These are phyloP conservation scores for Coptotermes formosanus DNA, from an alignment of 1,140 invertebrate genomes.

Conservation along the genomic window DNA sequence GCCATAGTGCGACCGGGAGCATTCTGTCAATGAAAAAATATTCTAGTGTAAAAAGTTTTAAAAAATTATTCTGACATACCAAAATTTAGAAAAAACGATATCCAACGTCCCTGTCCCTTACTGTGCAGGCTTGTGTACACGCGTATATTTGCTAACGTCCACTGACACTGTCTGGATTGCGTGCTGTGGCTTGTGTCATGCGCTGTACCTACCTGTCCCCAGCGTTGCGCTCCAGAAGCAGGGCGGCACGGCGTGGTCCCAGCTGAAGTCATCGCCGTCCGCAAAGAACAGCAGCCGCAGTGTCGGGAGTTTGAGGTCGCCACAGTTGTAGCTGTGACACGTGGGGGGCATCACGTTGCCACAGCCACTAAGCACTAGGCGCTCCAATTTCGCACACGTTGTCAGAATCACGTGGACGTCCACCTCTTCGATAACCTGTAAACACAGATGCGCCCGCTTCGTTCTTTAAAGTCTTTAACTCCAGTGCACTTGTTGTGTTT, in stretches of 20 bases:
- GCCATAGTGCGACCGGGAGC: no score
- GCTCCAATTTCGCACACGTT: conserved; percentile 38
- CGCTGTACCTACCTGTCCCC: conserved; percentile 15
- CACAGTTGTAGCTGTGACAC: conserved; percentile 34
- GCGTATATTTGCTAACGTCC: no score
- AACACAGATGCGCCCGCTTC: background rate
- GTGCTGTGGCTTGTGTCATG: no score
- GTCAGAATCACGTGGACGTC: conserved; percentile 41
- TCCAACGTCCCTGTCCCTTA: no score
- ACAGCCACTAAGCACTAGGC: conserved; percentile 41
- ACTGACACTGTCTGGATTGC: no score
- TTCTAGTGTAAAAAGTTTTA: no score
- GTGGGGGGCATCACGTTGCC: conserved; percentile 38
- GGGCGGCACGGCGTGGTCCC: conserved; percentile 41
- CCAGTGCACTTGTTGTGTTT: background rate
- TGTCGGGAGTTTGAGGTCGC: background rate
- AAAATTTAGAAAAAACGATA: no score
- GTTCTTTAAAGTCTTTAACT: background rate
- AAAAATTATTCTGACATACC: no score
- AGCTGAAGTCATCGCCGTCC: conserved; percentile 44
- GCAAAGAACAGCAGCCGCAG: conserved; percentile 42
- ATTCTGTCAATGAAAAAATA: no score
- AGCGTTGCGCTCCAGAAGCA: conserved; percentile 42
- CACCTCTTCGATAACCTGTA: conserved; percentile 43
- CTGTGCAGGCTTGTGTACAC: no score